Evolutionary conservation across 2,888 invertebrate genomes (phyloP).

Genomic region (Osedax frankpressi): DNA sequence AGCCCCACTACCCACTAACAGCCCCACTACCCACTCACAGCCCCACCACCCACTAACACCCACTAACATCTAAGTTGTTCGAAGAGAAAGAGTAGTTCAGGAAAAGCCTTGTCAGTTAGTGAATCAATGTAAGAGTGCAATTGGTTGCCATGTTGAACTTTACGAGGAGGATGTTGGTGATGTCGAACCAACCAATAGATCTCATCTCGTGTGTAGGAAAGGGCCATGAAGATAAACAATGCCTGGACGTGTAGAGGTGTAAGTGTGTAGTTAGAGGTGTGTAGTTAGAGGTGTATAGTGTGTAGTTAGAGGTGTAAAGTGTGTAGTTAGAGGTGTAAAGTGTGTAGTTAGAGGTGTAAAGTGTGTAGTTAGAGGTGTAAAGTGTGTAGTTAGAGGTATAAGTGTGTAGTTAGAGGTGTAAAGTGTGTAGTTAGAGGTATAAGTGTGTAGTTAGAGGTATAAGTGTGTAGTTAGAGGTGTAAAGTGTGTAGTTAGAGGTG

Average conservation of each 20-base stretch:
- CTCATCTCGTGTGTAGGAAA: conserved; percentile 90
- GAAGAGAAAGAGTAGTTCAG: conserved; percentile 93
- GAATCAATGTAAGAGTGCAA: not conserved
- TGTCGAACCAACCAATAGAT: conserved; percentile 87
- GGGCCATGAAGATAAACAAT: conserved; percentile 83
- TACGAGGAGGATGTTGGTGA: conserved; percentile 77
- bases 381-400: no score
- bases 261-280: not conserved
- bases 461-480: not conserved
- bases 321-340: conserved; percentile 43
- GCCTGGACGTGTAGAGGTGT: conserved; percentile 49
- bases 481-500: not conserved
- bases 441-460: not conserved
- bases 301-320: conserved; percentile 92
- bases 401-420: not conserved
- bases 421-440: not conserved
- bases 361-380: no score
- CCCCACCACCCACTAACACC: no score
- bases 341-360: not conserved
- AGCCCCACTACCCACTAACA: no score
- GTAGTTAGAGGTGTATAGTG: conserved; percentile 82
- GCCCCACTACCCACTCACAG: no score
- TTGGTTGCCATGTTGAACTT: conserved; percentile 15
- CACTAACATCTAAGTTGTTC: conserved; percentile 69
- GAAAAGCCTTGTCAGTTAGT: conserved; percentile 40